phyloP scores from a whole-genome alignment of 1,140 invertebrate genomes.

The Bombus confusus region DNA sequence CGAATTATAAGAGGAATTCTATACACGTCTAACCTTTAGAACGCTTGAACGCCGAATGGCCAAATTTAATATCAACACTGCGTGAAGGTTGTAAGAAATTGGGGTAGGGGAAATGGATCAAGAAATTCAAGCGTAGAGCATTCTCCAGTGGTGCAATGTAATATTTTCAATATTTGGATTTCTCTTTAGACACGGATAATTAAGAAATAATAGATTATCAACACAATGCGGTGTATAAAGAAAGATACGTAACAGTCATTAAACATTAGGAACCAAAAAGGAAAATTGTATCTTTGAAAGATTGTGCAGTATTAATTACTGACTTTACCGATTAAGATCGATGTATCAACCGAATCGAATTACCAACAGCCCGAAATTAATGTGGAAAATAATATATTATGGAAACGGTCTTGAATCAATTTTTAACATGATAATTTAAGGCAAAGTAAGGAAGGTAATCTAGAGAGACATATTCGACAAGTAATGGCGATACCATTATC shows the following conservation, averaged over 20 bases:
- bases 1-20: background rate
- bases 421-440: too few species aligned
- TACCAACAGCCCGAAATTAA: too few species aligned
- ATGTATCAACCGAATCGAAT: too few species aligned
- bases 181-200: background rate
- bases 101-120: too few species aligned
- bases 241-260: too few species aligned
- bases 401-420: background rate
- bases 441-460: background rate
- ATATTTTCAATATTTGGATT: background rate
- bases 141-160: too few species aligned
- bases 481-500: background rate
- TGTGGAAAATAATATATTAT: background rate
- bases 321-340: too few species aligned
- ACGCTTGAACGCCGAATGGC: background rate
- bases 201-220: background rate
- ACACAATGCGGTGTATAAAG: too few species aligned
- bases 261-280: too few species aligned
- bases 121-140: background rate
- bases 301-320: too few species aligned
- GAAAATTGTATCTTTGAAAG: too few species aligned
- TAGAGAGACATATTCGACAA: background rate
- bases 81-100: background rate
- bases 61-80: background rate
- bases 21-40: background rate